A percentile compares a stretch with the other conserved stretches of the same genome.
Evolutionary conservation across 2,888 invertebrate species (phyloP).

Genomic region (Platypus cylindrus): DNA sequence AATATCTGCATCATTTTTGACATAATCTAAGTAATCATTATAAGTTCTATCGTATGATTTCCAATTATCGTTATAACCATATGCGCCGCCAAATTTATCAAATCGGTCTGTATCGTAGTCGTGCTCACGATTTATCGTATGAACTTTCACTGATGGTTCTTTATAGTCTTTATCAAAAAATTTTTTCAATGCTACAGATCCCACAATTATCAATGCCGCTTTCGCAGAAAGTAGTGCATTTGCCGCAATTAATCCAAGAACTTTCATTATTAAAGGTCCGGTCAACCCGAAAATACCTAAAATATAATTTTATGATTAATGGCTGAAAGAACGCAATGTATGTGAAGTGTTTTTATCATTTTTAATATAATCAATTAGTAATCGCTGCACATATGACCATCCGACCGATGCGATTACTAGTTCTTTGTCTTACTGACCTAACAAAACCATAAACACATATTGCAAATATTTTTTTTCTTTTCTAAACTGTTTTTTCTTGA

Average conservation of each 20-base stretch:
- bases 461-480: constrained; percentile 25
- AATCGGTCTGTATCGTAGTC: constrained; percentile 29
- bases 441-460: constrained; percentile 30
- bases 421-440: no score
- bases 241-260: constrained; percentile 55
- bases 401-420: no score
- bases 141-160: constrained; percentile 55
- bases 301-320: no score
- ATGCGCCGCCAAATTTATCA: constrained; percentile 11
- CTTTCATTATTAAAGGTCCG: constrained; percentile 56
- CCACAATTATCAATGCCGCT: constrained; percentile 58
- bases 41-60: no score
- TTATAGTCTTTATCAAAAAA: constrained; percentile 54
- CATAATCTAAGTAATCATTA: neutral
- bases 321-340: no score
- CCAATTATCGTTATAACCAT: constrained; percentile 3
- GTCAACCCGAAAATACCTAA: constrained; percentile 46
- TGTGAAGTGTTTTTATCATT: no score
- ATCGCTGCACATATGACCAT: no score
- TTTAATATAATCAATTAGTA: no score
- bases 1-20: no score
- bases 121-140: constrained; percentile 35
- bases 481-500: constrained; percentile 17
- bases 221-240: constrained; percentile 62
- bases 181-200: constrained; percentile 57